These are phyloP conservation scores for Nannospalax galili DNA, from an alignment of 2,113 vertebrate genomes.

Conservation along the genomic window DNA sequence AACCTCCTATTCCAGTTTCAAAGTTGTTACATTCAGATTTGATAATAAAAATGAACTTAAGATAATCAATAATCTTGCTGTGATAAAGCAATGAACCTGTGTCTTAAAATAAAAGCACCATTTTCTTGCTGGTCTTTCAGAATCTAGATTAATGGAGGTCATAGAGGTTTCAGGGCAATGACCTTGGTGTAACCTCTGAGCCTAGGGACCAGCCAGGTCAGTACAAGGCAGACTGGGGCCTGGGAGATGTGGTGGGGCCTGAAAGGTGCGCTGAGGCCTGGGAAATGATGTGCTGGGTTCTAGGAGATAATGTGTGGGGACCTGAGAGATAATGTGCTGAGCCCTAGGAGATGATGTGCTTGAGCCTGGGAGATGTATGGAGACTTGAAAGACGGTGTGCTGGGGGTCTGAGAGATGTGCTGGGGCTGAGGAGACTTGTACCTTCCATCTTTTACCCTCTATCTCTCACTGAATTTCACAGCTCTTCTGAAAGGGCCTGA, in stretches of 20 bases:
- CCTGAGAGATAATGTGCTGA: too few species aligned
- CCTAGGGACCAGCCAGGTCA: not conserved
- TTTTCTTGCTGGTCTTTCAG: constrained; percentile 45
- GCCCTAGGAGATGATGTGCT: not conserved
- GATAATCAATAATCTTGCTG: constrained; percentile 36
- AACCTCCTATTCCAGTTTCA: constrained; percentile 78
- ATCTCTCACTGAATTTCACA: not conserved
- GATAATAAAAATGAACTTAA: constrained; percentile 80
- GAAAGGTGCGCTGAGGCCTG: too few species aligned
- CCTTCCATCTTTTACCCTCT: not conserved
- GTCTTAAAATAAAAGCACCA: not conserved
- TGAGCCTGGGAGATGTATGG: too few species aligned
- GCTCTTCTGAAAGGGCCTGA: not conserved
- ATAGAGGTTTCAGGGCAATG: not conserved
- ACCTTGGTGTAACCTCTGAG: not conserved
- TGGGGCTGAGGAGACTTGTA: accelerated
- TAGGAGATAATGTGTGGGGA: too few species aligned
- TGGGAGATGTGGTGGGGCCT: not conserved
- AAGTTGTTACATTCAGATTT: constrained; percentile 64
- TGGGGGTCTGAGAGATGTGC: accelerated
- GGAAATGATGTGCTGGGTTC: too few species aligned
- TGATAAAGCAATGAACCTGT: constrained; percentile 44
- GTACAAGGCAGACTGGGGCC: not conserved
- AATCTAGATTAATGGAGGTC: not conserved
- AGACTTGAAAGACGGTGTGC: not conserved